Percentiles rank a stretch among this genome's conserved stretches.
Conservation (phyloP, 2,888 invertebrate species). For the Leptarthrus brevirostris region DNA sequence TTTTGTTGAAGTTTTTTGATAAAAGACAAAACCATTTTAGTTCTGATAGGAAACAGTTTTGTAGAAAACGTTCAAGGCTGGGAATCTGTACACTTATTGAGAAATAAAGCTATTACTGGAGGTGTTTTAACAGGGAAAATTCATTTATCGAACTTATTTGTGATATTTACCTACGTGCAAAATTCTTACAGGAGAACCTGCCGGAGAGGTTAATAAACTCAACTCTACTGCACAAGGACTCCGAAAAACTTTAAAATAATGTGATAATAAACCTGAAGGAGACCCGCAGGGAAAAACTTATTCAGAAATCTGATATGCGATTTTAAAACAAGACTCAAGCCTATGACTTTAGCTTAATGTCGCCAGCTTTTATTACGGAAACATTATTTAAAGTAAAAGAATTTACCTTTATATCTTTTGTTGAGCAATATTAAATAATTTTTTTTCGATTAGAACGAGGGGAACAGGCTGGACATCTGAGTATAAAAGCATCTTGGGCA, state of each 20-base stretch:
- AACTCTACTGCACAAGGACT: conserved; percentile 69
- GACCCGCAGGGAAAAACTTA: conserved; percentile 73
- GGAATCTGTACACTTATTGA: not conserved
- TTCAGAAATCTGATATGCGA: conserved; percentile 73
- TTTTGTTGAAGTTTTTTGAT: not conserved
- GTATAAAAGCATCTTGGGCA: too few species aligned
- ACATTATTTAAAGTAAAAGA: conserved; percentile 60
- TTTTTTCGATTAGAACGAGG: too few species aligned
- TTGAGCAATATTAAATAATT: too few species aligned
- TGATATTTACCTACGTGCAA: conserved; percentile 60
- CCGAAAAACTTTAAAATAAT: conserved; percentile 62
- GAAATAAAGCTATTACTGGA: conserved; percentile 1
- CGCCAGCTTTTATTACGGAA: conserved; percentile 63
- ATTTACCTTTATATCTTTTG: too few species aligned
- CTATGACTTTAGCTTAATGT: conserved; percentile 66
- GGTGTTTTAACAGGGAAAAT: conserved; percentile 54
- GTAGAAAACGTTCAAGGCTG: conserved; percentile 54
- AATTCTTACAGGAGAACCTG: conserved; percentile 60
- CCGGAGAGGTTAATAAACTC: conserved; percentile 64
- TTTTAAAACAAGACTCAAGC: conserved; percentile 71
- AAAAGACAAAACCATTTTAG: not conserved
- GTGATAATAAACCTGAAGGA: conserved; percentile 67
- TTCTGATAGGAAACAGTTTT: not conserved
- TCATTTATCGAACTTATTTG: conserved; percentile 59
- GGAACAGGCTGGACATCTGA: too few species aligned